Evolutionary conservation across 2,797 vertebrate genomes (phyloP), one percentile per base, ranked within the genome.

Genomic region (Hyperoplus lanceolatus): DNA sequence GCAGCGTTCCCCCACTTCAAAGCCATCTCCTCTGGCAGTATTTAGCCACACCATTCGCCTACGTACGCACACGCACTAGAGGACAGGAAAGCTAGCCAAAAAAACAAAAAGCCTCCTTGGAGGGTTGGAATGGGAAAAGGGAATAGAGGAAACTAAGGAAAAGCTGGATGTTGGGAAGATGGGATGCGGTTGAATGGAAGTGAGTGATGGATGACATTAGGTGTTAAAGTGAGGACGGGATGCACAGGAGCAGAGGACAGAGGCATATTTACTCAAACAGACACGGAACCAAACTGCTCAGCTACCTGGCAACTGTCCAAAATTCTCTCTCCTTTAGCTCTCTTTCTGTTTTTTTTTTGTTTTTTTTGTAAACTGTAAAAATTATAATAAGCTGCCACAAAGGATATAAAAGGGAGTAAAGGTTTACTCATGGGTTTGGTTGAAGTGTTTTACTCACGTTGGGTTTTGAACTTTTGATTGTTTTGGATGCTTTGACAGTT

Each of bases 11-110:
- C 82, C 84, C 85, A 88, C 92, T 93, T 94, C 93, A 94, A 94
- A 95, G 93, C 80, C 80, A 56, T 84, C 81, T 90, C 87, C 90
- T 92, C 85, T 89, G 87, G 93, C 89, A 90, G 89, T 83, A 85
- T 93, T 92, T 90, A 92, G 87, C 87, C 80, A 77, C 71, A 81
- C 73, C 72, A 79, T 90, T 90, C 56, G 58, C 85, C 69, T 81
- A 70, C 78, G 79, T 60, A 70, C 67, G 75, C 81, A 63, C 57
- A 59, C 64, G 58, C 64, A 49, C 49, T 75, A 67, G 68, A 70
- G 79, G 55, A 77, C 53, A 59, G 74, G 66, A 82, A 75, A 72
- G 38, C 50, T 5, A 56, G 79, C 81, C 85, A 84, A 80, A 87
- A 83, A 56, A 77, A 79, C 85, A 84, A 80, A 87, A 83, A 50